phyloP scores from a whole-genome alignment of 37 sponge, comb jelly and placozoan genomes.

The Bolinopsis microptera region DNA sequence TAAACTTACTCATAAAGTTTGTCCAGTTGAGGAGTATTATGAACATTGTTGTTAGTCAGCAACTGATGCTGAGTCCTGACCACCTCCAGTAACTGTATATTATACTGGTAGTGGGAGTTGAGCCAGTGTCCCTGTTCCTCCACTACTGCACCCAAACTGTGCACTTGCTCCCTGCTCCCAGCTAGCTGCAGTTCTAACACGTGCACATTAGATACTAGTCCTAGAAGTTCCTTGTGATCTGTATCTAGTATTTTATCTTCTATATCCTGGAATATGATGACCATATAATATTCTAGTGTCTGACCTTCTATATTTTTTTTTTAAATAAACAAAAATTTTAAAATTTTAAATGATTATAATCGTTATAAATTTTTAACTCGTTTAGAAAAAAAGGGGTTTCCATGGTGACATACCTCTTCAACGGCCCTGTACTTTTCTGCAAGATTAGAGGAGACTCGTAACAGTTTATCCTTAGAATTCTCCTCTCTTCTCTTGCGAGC shows the following conservation, averaged over 20 bases:
- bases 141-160: background rate
- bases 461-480: background rate
- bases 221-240: background rate
- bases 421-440: slow-evolving; percentile 23
- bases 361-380: background rate
- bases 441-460: background rate
- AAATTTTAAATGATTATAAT: background rate
- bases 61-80: slow-evolving; percentile 3
- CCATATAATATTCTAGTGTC: no score
- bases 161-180: background rate
- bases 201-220: background rate
- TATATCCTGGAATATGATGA: no score
- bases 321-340: no score
- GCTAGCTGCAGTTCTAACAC: slow-evolving; percentile 18
- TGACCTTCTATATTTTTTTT: no score
- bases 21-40: background rate
- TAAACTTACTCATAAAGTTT: background rate
- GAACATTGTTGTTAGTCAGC: background rate
- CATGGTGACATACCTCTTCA: slow-evolving; percentile 14
- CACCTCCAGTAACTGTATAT: background rate
- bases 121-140: slow-evolving; percentile 35
- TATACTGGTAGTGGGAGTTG: background rate
- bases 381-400: no score
- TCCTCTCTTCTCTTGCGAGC: slow-evolving; percentile 12
- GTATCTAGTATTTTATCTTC: background rate